Conservation (phyloP, 2,797 vertebrate genomes). For the Iguana delicatissima region DNA sequence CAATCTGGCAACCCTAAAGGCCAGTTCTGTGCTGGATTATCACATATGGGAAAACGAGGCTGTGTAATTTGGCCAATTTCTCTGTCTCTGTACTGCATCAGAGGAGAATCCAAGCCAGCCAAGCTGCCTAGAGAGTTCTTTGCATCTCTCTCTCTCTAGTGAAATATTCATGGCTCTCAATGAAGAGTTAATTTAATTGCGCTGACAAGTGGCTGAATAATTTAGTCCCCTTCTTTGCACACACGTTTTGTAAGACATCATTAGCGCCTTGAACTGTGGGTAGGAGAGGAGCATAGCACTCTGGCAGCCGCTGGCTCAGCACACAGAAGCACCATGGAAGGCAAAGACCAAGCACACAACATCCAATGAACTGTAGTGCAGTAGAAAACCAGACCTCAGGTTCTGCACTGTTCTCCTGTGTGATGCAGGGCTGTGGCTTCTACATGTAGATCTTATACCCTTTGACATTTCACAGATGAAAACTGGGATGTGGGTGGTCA, state of each 20-base stretch:
- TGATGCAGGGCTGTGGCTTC: not conserved
- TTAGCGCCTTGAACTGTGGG: constrained; percentile 50
- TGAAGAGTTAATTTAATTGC: constrained; percentile 75
- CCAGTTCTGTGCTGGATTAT: not conserved
- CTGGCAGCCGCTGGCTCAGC: not conserved
- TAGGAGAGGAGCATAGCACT: not conserved
- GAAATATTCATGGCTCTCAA: constrained; percentile 70
- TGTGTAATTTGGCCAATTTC: too few relatives aligned
- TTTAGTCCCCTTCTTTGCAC: constrained; percentile 47
- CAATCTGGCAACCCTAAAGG: too few relatives aligned
- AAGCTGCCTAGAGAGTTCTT: not conserved
- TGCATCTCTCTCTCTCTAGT: constrained; percentile 31
- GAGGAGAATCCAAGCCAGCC: not conserved
- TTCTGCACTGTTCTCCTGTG: not conserved
- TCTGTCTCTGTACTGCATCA: too few relatives aligned
- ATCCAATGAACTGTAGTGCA: not conserved
- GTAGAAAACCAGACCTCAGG: not conserved
- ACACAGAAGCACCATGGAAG: accelerated
- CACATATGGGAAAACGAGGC: not conserved
- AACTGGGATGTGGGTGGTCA: too few relatives aligned
- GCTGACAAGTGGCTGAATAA: constrained; percentile 74
- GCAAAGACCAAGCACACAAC: not conserved
- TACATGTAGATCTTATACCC: not conserved
- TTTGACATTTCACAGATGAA: too few relatives aligned
- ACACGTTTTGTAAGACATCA: constrained; percentile 55